Percentiles rank a stretch among this genome's conserved stretches.
phyloP scores from a whole-genome alignment of 1,140 invertebrate species.

The Ips nitidus region DNA sequence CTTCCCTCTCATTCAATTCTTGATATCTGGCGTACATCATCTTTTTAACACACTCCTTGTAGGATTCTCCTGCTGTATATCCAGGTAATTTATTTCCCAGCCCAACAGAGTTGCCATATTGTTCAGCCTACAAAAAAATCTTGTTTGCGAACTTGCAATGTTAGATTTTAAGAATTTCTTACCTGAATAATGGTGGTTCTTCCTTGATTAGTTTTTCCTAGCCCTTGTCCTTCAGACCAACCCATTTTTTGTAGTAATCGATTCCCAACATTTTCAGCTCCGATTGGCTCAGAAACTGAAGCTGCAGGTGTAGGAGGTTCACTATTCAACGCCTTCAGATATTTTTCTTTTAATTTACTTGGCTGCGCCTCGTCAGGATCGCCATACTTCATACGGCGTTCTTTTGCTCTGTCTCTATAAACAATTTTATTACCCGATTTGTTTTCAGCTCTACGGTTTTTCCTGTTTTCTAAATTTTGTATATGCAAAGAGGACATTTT shows the following conservation, averaged over 20 bases:
- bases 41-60: constrained; percentile 90
- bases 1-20: constrained; percentile 64
- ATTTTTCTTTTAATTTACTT: constrained; percentile 69
- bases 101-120: constrained; percentile 68
- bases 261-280: constrained; percentile 87
- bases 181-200: constrained; percentile 88
- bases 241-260: constrained; percentile 98
- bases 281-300: constrained; percentile 63
- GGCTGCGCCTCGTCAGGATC: constrained; percentile 77
- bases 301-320: constrained; percentile 47
- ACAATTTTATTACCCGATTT: constrained; percentile 54
- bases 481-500: constrained; percentile 95
- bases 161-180: constrained; percentile 32
- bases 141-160: not conserved
- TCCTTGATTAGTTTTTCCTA: constrained; percentile 93
- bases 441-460: constrained; percentile 43
- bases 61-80: constrained; percentile 80
- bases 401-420: constrained; percentile 93
- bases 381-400: constrained; percentile 92
- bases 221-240: constrained; percentile 93
- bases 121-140: constrained; percentile 56
- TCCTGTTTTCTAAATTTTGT: constrained; percentile 74
- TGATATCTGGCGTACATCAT: constrained; percentile 84
- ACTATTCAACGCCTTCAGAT: constrained; percentile 50
- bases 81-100: constrained; percentile 73